Base-by-base conservation (phyloP, 2,888 invertebrate species). In the Resseliella maxima region DNA sequence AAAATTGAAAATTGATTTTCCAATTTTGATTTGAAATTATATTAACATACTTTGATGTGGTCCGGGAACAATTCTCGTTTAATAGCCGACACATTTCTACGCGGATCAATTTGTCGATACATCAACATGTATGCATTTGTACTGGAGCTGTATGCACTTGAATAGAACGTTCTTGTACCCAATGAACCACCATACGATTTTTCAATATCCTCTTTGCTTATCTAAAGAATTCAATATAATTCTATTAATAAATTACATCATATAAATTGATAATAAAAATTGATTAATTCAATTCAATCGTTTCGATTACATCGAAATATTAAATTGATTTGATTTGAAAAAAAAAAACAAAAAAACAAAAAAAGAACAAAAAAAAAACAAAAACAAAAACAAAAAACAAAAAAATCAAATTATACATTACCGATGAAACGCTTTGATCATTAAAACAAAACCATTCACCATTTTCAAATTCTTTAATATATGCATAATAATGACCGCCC, bases 101-200 rank as follows among this genome's bases (percentile, higher is more conserved):
- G 92, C 85, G 92, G 91, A 90, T 95, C 94, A 85, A 94, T 93
- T 90, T 95, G 95, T 85, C 97, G 92, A 89, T 97, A 97, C 95
- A 97, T 96, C 87, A 97, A 92, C 97, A 97, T 97, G 89, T 97
- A 97, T 0, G 97, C 97, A 90, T 96, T 97, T 85, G 96, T 96
- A 89, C 96, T 96, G 86, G 95, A 94, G 88, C 94, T 94, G 89
- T 94, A 96, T 50, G 94, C 94, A 64, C 95, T 94, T 24, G 94
- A 94, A 89, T 95, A 96, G 89, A 94, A 95, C 21, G 93, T 92
- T 87, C 93, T 91, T 31, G 92, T 91, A n/a, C 35, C 35, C 41
- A 94, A 92, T 45, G 94, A 94, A 45, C 96, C 95, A 21, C 97
- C 97, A 90, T 95, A 97, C 0, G 96, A 95, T 90, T 95, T 95